Evolutionary conservation across 2,797 vertebrate genomes (phyloP), one percentile per base, ranked within the genome.

Genomic region (Mormyrus proboscirostris): DNA sequence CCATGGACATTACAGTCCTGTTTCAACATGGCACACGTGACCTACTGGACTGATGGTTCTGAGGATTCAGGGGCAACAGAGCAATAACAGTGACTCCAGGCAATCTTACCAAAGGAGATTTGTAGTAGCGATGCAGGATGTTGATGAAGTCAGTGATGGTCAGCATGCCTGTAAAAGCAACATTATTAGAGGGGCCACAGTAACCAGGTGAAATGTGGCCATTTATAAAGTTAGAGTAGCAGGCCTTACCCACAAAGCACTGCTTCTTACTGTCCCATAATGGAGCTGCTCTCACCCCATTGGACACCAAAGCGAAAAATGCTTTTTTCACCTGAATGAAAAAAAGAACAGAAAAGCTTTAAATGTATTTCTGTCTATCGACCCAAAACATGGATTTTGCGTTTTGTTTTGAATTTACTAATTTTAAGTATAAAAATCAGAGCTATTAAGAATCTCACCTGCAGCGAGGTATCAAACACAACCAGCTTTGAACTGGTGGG

Each of bases 91-190:
- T 16, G 19, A 73, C 8, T 3, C 41, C 9, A 62, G 44, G 76
- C 1, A 7, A 47, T 91, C 96, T 97, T 95, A 99, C 98, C 98
- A 99, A 93, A 88, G 98, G 97, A 3, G 98, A 99, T 90, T 99
- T 99, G 95, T 99, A 99, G 94, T 99, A 99, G 89, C 97, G 97
- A 94, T 99, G 98, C 86, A 99, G 96, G 92, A 99, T 99, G 93
- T 98, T 99, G 93, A 99, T 99, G 93, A 99, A 99, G 94, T 99
- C 98, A 25, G 98, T 99, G 95, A 99, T 99, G 90, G 98, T 99
- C 91, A 99, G 94, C 98, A 99, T 99, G 87, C 98, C 98, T 98
- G 93, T n/a, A 90, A 88, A 76, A 59, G 8, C 76, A 90, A 47
- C 55, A 85, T 19, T 25, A 59, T 89, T 38, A 73, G 16, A 85